These are phyloP conservation scores for Ellobius talpinus DNA, from an alignment of 2,113 vertebrate genomes.

Conservation along the genomic window DNA sequence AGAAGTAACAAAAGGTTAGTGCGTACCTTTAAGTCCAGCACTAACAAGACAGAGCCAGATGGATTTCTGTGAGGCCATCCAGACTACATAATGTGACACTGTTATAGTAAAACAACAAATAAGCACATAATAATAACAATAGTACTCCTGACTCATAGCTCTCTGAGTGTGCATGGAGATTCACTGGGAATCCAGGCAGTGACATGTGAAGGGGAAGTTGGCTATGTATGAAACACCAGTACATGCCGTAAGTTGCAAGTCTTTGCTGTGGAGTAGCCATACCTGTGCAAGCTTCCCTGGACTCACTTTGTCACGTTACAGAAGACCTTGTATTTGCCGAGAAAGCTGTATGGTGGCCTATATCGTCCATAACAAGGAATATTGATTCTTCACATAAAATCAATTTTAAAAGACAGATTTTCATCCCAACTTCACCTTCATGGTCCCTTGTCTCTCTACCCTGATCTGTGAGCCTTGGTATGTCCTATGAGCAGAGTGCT, in stretches of 20 bases:
- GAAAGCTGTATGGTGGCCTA: not conserved
- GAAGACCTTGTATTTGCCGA: not conserved
- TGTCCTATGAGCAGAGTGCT: not conserved
- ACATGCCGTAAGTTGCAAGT: not conserved
- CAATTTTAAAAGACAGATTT: not conserved
- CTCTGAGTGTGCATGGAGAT: not conserved
- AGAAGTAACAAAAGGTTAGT: not conserved
- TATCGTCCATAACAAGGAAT: not conserved
- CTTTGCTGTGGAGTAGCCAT: not conserved
- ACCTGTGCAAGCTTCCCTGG: not conserved
- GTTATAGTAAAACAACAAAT: not conserved
- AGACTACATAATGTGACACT: not conserved
- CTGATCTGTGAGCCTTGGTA: not conserved
- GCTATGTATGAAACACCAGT: not conserved
- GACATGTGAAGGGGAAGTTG: not conserved
- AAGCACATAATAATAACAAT: not conserved
- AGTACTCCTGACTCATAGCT: not conserved
- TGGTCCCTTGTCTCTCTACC: not conserved
- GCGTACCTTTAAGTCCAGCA: not conserved
- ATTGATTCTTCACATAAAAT: not conserved
- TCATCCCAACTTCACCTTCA: not conserved
- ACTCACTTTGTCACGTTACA: not conserved
- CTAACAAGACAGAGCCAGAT: not conserved
- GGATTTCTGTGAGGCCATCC: not conserved
- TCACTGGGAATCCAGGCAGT: not conserved